Evolutionary conservation across 2,888 invertebrate species (phyloP).

Genomic region (Rotaria socialis): DNA sequence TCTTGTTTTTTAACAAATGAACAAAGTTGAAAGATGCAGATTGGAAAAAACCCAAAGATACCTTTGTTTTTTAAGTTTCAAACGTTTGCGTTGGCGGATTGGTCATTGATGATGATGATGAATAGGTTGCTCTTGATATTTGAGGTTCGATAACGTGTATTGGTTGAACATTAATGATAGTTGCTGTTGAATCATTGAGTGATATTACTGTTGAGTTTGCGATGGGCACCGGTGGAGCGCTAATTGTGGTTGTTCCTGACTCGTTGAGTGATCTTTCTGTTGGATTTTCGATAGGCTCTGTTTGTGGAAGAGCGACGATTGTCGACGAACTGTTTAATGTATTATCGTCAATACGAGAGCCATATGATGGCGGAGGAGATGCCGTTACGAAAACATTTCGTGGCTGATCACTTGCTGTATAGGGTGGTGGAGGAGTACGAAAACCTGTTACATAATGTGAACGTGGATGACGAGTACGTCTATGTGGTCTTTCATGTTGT

Average conservation of each 20-base stretch:
- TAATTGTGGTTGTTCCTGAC: no score
- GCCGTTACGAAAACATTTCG: background rate
- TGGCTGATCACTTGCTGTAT: background rate
- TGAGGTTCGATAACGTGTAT: background rate
- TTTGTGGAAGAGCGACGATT: no score
- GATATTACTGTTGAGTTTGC: no score
- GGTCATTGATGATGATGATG: background rate
- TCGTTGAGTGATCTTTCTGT: background rate
- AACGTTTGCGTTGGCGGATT: background rate
- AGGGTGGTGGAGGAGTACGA: background rate
- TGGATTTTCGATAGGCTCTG: background rate
- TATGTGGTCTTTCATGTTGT: no score
- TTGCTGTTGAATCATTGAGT: background rate
- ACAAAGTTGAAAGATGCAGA: background rate
- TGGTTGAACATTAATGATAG: background rate
- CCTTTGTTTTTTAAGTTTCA: background rate
- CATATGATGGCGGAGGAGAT: conserved; percentile 8
- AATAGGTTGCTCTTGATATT: no score
- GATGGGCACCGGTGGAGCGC: no score
- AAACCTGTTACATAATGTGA: background rate
- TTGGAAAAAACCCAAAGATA: background rate
- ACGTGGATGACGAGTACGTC: background rate
- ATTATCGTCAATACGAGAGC: background rate
- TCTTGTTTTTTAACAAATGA: background rate
- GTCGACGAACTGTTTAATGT: background rate